These are phyloP conservation scores for Agrilus biguttatus DNA, from an alignment of 2,888 invertebrate genomes.

Conservation along the genomic window DNA sequence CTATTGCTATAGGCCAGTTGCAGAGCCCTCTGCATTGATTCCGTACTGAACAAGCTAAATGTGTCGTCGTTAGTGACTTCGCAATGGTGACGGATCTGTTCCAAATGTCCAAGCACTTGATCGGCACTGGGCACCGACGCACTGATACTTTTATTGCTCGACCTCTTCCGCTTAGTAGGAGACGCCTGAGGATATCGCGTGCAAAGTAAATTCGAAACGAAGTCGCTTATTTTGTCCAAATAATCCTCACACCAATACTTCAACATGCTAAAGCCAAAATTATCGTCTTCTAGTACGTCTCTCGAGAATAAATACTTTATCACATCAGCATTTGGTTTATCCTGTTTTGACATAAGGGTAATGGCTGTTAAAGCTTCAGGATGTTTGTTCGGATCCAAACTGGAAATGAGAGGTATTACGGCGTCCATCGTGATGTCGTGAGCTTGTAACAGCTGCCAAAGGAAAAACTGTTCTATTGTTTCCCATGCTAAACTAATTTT, in stretches of 20 bases:
- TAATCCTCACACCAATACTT: slow-evolving; percentile 90
- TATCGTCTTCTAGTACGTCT: slow-evolving; percentile 51
- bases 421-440: slow-evolving; percentile 90
- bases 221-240: slow-evolving; percentile 75
- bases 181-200: slow-evolving; percentile 76
- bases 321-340: slow-evolving; percentile 76
- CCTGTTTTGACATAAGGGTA: slow-evolving; percentile 80
- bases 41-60: slow-evolving; percentile 71
- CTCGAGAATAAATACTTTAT: slow-evolving; percentile 71
- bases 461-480: slow-evolving; percentile 91
- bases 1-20: slow-evolving; percentile 78
- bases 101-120: slow-evolving; percentile 82
- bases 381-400: slow-evolving; percentile 69
- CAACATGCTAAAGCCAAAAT: slow-evolving; percentile 80
- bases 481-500: slow-evolving; percentile 87
- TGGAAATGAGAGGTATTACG: slow-evolving; percentile 63
- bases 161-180: slow-evolving; percentile 82
- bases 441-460: slow-evolving; percentile 91
- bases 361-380: slow-evolving; percentile 88
- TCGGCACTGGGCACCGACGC: slow-evolving; percentile 66
- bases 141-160: slow-evolving; percentile 53
- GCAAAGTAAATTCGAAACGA: slow-evolving; percentile 63
- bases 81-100: slow-evolving; percentile 70
- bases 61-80: slow-evolving; percentile 41
- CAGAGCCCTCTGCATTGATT: slow-evolving; percentile 82